Base-by-base conservation (phyloP, 2,113 vertebrate genomes). In the Salvator merianae region DNA sequence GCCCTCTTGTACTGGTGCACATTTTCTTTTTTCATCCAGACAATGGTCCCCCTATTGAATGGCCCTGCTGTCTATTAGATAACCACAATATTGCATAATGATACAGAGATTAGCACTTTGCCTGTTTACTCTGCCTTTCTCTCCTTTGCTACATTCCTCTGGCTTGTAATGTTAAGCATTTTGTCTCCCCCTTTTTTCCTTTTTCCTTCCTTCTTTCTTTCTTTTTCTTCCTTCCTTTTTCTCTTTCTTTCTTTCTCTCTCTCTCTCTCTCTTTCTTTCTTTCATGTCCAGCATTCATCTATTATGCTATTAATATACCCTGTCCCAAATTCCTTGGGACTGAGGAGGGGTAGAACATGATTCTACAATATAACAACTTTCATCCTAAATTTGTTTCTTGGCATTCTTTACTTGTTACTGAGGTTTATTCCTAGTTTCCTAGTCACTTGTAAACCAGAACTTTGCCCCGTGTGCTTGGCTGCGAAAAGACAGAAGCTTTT, bases 41-140 rank as follows among this genome's bases (percentile, higher is more conserved):
- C 93, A 92, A 90, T 88, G 81, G 91, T 38, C 84, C 83, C 89
- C 89, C 91, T 89, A 77, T 84, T 87, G 89, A 84, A 86, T 90
- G 90, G 89, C 93, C 86, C 86, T 10, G 74, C 90, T 89, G 88
- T 93, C 82, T 59, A 53, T 93, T 93, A 91, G 91, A 91, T 93
- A 94, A 93, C 50, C 66, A 63, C 7, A 0, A 0, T 1, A 53
- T 93, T 94, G 93, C 91, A 84, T 91, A 94, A 94, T 1, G 55
- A 82, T 34, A 79, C 14, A 20, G 26, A 72, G 77, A 84, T 79
- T 84, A 72, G 76, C 83, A 84, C 76, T 53, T 84, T 65, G 53
- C 28, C 53, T 79, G 38, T 79, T 84, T 47, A 83, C 83, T 0
- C 18, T 18, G 88, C 80, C 76, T 82, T 88, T 53, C 63, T 82